phyloP scores from a whole-genome alignment of 1,140 invertebrate genomes.

The Anagrus nilaparvatae region DNA sequence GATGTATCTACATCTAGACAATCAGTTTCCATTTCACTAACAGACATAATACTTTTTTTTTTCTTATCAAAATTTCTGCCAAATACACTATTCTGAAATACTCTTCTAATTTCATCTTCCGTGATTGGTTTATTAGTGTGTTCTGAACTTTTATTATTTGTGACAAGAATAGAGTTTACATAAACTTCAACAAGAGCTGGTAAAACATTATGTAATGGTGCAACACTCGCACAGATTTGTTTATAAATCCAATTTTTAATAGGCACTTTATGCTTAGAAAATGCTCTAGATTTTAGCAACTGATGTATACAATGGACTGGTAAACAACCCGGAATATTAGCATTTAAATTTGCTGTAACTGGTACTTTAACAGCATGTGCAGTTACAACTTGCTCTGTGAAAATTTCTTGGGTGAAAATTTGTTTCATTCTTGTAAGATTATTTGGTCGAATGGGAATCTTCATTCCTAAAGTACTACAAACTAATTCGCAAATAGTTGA shows the following conservation, averaged over 20 bases:
- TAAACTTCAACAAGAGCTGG: conserved; percentile 92
- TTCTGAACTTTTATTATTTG: conserved; percentile 59
- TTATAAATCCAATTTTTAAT: conserved; percentile 93
- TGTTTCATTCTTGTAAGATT: conserved; percentile 85
- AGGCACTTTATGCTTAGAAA: conserved; percentile 90
- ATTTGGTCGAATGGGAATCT: conserved; percentile 83
- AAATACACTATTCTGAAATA: conserved; percentile 71
- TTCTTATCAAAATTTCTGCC: conserved; percentile 56
- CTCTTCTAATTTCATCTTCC: conserved; percentile 77
- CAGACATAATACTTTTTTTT: conserved; percentile 31
- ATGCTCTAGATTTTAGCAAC: conserved; percentile 85
- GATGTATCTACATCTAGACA: conserved; percentile 47
- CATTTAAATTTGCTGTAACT: conserved; percentile 82
- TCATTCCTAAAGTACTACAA: conserved; percentile 90
- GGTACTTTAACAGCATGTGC: conserved; percentile 92
- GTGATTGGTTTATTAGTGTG: conserved; percentile 85
- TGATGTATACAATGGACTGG: conserved; percentile 98
- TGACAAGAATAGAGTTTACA: conserved; percentile 83
- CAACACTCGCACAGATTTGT: conserved; percentile 77
- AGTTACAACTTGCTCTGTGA: conserved; percentile 94
- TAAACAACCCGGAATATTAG: conserved; percentile 81
- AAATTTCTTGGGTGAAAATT: conserved; percentile 94
- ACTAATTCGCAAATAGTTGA: conserved; percentile 87
- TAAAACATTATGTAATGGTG: conserved; percentile 85
- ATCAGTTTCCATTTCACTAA: conserved; percentile 43